Base-by-base conservation (phyloP, 2,888 invertebrate genomes). In the Phalera bucephala region DNA sequence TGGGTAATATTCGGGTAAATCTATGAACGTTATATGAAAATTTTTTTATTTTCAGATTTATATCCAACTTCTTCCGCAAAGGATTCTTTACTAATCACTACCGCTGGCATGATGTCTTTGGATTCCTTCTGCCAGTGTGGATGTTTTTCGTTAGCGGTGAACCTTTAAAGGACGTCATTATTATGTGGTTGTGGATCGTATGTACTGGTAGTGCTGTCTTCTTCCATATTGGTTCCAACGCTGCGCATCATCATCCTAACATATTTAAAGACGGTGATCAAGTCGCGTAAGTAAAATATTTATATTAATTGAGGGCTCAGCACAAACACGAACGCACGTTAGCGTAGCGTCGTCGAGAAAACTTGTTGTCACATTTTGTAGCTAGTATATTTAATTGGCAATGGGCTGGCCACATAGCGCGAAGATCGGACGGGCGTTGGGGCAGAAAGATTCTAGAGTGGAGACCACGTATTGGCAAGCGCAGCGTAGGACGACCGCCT, bases 221-320 rank as follows among this genome's bases (percentile, higher is more conserved):
- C 66, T 87, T 81, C 2, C 57, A 86, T 0, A 92, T 95, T 44
- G 95, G 94, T 1, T 57, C 94, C 1, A 95, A 93, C 64, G 95
- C 95, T 2, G 95, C 93, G 0, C 96, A 96, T 78, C 96, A 96
- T 69, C 95, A 96, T 73, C 95, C 95, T 0, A 91, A 93, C 35
- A 92, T 94, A 30, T 29, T 94, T 63, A 95, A 96, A 65, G 96
- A 96, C 64, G 96, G 96, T 0, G 96, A 96, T 72, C 77, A 91
- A 52, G 84, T 91, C 25, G 91, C 91, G 93, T 93, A 79, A 53
- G 49, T 52, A 17, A 6, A 11, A 9, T 34, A 11, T 21, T 10
- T 33, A n/a, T n/a, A n/a, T n/a, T n/a, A n/a, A n/a, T n/a, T n/a
- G n/a, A n/a, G n/a, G n/a, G n/a, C n/a, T n/a, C n/a, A n/a, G n/a